Percentiles rank a stretch among this genome's conserved stretches.
Evolutionary conservation across 2,888 invertebrate genomes (phyloP).

Genomic region (Acleris sparsana): DNA sequence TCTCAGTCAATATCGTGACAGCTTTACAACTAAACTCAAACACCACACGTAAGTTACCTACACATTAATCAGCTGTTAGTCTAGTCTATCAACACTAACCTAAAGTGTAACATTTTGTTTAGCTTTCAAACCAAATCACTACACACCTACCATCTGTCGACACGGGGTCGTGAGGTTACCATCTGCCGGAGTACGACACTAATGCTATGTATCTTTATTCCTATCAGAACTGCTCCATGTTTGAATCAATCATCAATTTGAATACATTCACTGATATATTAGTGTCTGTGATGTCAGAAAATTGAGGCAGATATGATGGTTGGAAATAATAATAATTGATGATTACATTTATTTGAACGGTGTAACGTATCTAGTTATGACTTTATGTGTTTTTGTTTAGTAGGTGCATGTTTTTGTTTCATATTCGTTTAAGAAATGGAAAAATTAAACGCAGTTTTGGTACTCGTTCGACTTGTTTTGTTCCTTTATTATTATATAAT

Average conservation of each 20-base stretch:
- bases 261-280: constrained; percentile 71
- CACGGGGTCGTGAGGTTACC: constrained; percentile 67
- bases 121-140: constrained; percentile 20
- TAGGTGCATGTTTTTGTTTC: not conserved
- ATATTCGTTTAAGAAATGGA: not conserved
- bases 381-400: not conserved
- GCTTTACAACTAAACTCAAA: too few relatives aligned
- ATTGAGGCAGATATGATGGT: constrained; percentile 46
- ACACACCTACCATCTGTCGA: constrained; percentile 61
- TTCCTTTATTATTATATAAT: too few relatives aligned
- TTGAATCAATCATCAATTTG: constrained; percentile 82
- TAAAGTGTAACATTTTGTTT: not conserved
- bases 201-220: constrained; percentile 81
- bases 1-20: too few relatives aligned
- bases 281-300: constrained; percentile 52
- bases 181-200: constrained; percentile 67
- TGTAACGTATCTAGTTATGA: not conserved
- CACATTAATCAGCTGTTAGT: too few relatives aligned
- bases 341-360: constrained; percentile 15
- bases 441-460: not conserved
- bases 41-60: too few relatives aligned
- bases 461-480: too few relatives aligned
- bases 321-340: constrained; percentile 39
- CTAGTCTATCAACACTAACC: too few relatives aligned
- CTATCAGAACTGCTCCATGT: constrained; percentile 72